Percentiles rank a stretch among this genome's conserved stretches.
Conservation (phyloP, 2,797 vertebrate genomes). For the Hydrophis major region DNA sequence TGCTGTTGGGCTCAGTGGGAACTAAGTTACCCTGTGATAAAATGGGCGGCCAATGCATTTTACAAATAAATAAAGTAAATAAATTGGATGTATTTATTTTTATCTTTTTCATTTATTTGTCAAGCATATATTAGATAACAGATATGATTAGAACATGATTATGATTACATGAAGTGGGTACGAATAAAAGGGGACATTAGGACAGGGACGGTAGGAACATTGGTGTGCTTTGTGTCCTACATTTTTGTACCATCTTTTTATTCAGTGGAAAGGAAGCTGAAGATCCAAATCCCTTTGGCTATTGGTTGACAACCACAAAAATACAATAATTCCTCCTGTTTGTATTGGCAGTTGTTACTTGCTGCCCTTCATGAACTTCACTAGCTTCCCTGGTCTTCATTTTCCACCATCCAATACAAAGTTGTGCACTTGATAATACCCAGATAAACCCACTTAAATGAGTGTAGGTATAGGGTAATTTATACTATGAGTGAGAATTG, state of each 20-base stretch:
- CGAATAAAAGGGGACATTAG: too few relatives aligned
- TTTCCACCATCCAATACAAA: neutral
- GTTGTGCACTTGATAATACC: neutral
- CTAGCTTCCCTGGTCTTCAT: neutral
- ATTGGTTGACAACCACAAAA: neutral
- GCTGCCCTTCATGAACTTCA: neutral
- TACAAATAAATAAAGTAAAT: neutral
- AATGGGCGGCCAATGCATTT: neutral
- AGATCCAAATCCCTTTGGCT: neutral
- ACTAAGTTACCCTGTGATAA: neutral
- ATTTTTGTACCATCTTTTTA: neutral
- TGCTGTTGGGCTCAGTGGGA: constrained; percentile 20
- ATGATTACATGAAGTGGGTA: too few relatives aligned
- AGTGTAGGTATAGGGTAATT: neutral
- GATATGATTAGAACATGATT: too few relatives aligned
- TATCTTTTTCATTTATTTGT: too few relatives aligned
- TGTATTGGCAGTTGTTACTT: neutral
- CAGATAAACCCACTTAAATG: neutral
- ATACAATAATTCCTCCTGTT: neutral
- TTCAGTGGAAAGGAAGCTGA: neutral
- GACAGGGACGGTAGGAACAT: too few relatives aligned
- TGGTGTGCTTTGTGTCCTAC: neutral
- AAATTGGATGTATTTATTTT: neutral
- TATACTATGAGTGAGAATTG: neutral
- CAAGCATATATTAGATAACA: too few relatives aligned